Conservation (phyloP, 2,888 invertebrate species). For the Ormia ochracea region DNA sequence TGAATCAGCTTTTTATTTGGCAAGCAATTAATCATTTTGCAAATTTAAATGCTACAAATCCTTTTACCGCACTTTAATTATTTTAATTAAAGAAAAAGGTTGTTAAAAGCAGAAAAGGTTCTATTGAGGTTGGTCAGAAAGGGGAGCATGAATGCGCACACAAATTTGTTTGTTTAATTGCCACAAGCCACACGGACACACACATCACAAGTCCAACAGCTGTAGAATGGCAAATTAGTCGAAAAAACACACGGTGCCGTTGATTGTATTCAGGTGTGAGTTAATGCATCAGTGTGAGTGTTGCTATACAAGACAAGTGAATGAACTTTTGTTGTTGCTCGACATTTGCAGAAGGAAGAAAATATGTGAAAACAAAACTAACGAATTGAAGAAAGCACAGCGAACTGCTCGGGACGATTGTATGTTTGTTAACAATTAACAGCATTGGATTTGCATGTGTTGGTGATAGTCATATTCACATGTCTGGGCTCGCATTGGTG, state of each 20-base stretch:
- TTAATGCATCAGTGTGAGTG: not conserved
- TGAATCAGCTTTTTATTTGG: not conserved
- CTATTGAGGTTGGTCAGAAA: slow-evolving; percentile 24
- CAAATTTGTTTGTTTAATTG: not conserved
- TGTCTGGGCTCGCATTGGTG: too few species aligned
- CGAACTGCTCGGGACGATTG: slow-evolving; percentile 15
- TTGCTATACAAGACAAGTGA: slow-evolving; percentile 12
- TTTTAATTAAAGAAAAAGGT: slow-evolving; percentile 7
- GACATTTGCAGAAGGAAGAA: not conserved
- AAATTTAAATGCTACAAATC: slow-evolving; percentile 4
- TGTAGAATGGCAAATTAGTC: not conserved
- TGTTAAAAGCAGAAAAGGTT: not conserved
- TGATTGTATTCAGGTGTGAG: not conserved
- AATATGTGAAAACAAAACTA: not conserved
- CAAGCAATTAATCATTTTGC: too few species aligned
- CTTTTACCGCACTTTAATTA: not conserved
- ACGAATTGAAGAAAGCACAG: not conserved
- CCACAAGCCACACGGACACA: not conserved
- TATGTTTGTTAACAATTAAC: slow-evolving; percentile 14
- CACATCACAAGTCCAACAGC: not conserved
- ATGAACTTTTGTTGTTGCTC: slow-evolving; percentile 39
- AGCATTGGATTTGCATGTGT: not conserved
- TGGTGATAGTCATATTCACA: not conserved
- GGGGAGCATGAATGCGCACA: not conserved
- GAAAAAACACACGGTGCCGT: not conserved